Conservation (phyloP, 1,140 invertebrate genomes). For the Ceratina calcarata region DNA sequence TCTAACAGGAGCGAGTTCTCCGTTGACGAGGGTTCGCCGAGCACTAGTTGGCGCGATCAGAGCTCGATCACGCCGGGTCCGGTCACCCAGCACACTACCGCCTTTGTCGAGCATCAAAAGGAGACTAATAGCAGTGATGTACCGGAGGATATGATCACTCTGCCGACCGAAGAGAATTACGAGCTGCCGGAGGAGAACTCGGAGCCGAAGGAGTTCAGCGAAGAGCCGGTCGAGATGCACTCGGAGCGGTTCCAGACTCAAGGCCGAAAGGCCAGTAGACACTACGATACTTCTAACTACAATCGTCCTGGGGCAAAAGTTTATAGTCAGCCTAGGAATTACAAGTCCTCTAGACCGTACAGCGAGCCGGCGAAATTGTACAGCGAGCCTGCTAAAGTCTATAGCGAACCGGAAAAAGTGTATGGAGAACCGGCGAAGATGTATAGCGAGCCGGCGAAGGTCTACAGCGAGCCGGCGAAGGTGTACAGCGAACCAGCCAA, state of each 20-base stretch:
- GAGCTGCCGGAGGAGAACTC: constrained; percentile 68
- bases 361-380: constrained; percentile 81
- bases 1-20: constrained; percentile 82
- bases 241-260: constrained; percentile 66
- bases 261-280: constrained; percentile 74
- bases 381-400: constrained; percentile 82
- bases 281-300: constrained; percentile 79
- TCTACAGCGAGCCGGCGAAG: constrained; percentile 83
- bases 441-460: constrained; percentile 84
- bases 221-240: constrained; percentile 60
- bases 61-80: constrained; percentile 66
- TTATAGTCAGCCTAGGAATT: constrained; percentile 76
- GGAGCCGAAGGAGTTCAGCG: constrained; percentile 65
- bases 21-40: constrained; percentile 80
- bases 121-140: not conserved
- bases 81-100: not conserved
- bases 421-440: constrained; percentile 84
- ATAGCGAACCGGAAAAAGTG: constrained; percentile 82
- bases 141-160: constrained; percentile 46
- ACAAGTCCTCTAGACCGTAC: constrained; percentile 76
- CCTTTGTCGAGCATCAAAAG: not conserved
- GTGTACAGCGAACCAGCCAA: constrained; percentile 84
- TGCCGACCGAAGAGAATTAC: constrained; percentile 63
- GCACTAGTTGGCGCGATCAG: constrained; percentile 74
- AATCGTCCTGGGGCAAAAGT: constrained; percentile 77